Evolutionary conservation across 2,113 vertebrate species (phyloP).

Genomic region (Malurus elegans): DNA sequence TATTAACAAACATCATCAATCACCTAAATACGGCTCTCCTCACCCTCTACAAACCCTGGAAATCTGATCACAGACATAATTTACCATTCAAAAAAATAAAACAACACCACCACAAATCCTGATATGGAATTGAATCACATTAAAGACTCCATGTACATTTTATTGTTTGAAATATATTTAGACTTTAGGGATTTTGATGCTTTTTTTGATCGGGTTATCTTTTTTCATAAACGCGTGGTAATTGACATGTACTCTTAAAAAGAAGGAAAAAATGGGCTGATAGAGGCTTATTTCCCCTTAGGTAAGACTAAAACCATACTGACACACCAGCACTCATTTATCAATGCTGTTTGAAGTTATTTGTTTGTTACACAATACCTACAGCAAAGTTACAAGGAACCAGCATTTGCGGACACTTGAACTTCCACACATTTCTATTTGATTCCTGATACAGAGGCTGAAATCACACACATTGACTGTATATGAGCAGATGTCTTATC

Average conservation of each 20-base stretch:
- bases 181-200: neutral
- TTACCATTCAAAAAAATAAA: neutral
- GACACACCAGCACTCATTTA: neutral
- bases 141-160: neutral
- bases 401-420: neutral
- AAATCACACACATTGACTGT: neutral
- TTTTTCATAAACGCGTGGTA: neutral
- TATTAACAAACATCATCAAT: neutral
- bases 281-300: neutral
- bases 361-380: neutral
- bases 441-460: neutral
- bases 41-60: fast-evolving
- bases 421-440: neutral
- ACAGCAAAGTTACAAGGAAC: neutral
- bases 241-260: neutral
- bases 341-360: neutral
- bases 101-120: neutral
- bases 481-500: fast-evolving
- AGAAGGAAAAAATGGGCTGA: too few relatives aligned
- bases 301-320: neutral
- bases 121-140: neutral
- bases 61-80: neutral
- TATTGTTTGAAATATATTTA: fast-evolving
- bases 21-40: neutral
- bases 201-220: neutral